Conservation (phyloP, 2,888 invertebrate species). For the Diplazon laetatorius region DNA sequence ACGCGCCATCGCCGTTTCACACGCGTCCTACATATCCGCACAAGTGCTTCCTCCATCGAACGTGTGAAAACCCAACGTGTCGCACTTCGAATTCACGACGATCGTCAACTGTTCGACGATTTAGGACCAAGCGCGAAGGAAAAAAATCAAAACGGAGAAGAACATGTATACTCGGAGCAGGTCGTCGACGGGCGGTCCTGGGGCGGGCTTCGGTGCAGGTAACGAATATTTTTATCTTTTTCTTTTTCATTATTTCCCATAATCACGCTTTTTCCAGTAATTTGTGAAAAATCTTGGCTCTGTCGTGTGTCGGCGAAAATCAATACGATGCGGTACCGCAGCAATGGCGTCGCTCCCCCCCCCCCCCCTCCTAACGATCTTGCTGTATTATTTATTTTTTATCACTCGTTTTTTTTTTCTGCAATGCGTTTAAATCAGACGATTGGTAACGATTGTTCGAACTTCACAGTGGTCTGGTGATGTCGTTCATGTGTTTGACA, state of each 20-base stretch:
- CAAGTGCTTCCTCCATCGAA: too few species aligned
- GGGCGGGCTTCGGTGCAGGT: slow-evolving; percentile 47
- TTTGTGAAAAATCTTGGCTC: too few species aligned
- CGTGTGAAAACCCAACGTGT: too few species aligned
- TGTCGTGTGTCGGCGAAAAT: too few species aligned
- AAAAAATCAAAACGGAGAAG: too few species aligned
- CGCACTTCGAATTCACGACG: too few species aligned
- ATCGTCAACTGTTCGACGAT: not conserved
- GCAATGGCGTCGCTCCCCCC: slow-evolving; percentile 53
- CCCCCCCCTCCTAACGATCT: slow-evolving; percentile 2
- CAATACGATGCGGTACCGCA: slow-evolving; percentile 41
- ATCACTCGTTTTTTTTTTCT: slow-evolving; percentile 32
- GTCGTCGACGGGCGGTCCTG: slow-evolving; percentile 55
- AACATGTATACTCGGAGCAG: slow-evolving; percentile 61
- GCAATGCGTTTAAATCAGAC: not conserved
- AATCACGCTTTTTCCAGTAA: not conserved
- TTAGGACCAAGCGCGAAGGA: not conserved
- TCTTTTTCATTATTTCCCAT: not conserved
- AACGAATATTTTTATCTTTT: not conserved
- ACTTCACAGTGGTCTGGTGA: too few species aligned
- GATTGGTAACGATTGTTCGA: not conserved
- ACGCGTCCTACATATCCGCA: too few species aligned
- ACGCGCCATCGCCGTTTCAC: too few species aligned
- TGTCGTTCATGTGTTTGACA: too few species aligned
- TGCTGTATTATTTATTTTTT: not conserved